Percentiles rank a stretch among this genome's conserved stretches.
Conservation (phyloP, 2,797 vertebrate species). For the Carapus acus region DNA sequence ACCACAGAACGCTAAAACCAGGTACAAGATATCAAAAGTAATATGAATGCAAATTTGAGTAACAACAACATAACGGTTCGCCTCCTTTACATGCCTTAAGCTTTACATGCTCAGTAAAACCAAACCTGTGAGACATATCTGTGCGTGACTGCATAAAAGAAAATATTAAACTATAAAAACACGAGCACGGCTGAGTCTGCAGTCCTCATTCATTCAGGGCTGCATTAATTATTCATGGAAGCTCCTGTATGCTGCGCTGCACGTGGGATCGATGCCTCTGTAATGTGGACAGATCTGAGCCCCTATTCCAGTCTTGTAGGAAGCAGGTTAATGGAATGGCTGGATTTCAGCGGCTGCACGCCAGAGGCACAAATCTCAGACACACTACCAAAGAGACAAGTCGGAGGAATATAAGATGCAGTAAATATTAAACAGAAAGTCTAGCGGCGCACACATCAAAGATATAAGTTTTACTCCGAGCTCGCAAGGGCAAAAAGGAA, state of each 20-base stretch:
- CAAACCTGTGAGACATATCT: conserved; percentile 15
- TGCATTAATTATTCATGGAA: conserved; percentile 70
- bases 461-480: too few species aligned
- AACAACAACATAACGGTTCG: too few species aligned
- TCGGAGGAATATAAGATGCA: too few species aligned
- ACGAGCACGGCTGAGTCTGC: conserved; percentile 25
- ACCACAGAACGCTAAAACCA: too few species aligned
- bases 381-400: too few species aligned
- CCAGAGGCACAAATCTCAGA: conserved; percentile 16
- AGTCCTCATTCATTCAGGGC: conserved; percentile 47
- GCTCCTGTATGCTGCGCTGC: conserved; percentile 41
- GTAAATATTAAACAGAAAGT: too few species aligned
- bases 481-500: too few species aligned
- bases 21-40: too few species aligned
- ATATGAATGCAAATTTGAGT: too few species aligned
- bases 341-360: conserved; percentile 45
- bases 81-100: too few species aligned
- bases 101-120: conserved; percentile 13
- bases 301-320: conserved; percentile 50
- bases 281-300: conserved; percentile 65
- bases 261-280: conserved; percentile 66
- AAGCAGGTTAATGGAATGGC: conserved; percentile 65
- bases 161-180: conserved; percentile 45
- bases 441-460: too few species aligned
- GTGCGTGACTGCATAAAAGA: conserved; percentile 16